These are phyloP conservation scores for Arothron firmamentum DNA, from an alignment of 2,113 vertebrate genomes.

Conservation along the genomic window DNA sequence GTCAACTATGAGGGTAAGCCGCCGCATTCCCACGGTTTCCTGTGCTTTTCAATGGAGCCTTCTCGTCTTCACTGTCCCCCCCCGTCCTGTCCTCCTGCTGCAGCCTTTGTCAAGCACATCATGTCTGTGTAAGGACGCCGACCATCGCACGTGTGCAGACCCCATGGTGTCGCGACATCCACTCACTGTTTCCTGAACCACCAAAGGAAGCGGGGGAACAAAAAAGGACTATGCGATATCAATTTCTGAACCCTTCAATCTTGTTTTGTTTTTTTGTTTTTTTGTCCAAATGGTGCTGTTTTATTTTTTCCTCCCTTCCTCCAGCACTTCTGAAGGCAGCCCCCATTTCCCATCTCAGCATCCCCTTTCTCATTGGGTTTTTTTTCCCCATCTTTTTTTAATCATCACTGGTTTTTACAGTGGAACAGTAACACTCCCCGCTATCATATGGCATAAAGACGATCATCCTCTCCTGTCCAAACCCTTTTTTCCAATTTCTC, in stretches of 20 bases:
- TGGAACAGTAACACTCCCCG: slow-evolving; percentile 44
- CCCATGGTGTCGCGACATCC: slow-evolving; percentile 79
- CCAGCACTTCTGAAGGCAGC: slow-evolving; percentile 41
- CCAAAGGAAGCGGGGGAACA: slow-evolving; percentile 61
- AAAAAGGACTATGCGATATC: slow-evolving; percentile 78
- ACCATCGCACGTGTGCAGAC: slow-evolving; percentile 76
- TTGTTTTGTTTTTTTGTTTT: slow-evolving; percentile 58
- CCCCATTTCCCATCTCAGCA: slow-evolving; percentile 34
- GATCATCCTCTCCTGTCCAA: slow-evolving; percentile 27
- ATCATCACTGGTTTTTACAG: slow-evolving; percentile 42
- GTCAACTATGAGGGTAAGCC: slow-evolving; percentile 92
- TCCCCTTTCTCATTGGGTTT: slow-evolving; percentile 19
- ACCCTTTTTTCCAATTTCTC: slow-evolving; percentile 33
- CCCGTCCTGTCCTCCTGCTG: slow-evolving; percentile 19
- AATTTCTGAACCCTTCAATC: slow-evolving; percentile 66
- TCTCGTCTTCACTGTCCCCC: neutral
- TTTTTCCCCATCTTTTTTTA: slow-evolving; percentile 7
- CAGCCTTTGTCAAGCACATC: slow-evolving; percentile 99
- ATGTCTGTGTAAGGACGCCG: slow-evolving; percentile 86
- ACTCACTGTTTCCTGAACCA: slow-evolving; percentile 69
- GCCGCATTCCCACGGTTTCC: neutral
- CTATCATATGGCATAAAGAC: slow-evolving; percentile 31
- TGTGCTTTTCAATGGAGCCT: neutral
- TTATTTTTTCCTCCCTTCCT: slow-evolving; percentile 22
- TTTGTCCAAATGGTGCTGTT: slow-evolving; percentile 66